Evolutionary conservation across 2,888 invertebrate species (phyloP).

Genomic region (Peribatodes rhomboidaria): DNA sequence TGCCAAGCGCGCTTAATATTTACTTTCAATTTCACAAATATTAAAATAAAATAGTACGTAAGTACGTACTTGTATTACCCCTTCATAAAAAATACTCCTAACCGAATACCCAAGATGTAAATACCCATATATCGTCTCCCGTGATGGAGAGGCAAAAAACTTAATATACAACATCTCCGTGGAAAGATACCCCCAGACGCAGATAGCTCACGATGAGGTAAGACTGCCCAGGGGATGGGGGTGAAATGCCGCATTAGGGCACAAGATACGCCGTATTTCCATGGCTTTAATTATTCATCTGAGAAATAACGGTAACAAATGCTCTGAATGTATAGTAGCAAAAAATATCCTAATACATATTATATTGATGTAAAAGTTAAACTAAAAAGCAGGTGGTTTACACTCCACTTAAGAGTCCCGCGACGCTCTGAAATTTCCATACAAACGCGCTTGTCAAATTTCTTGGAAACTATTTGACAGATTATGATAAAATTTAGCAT

Average conservation of each 20-base stretch:
- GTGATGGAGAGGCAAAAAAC: conserved; percentile 30
- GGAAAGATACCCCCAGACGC: conserved; percentile 25
- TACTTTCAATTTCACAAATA: too few relatives aligned
- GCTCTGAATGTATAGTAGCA: background rate
- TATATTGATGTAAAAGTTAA: too few relatives aligned
- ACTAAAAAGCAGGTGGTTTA: too few relatives aligned
- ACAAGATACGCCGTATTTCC: conserved; percentile 9
- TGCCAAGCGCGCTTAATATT: too few relatives aligned
- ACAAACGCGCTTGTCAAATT: too few relatives aligned
- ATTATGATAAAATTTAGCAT: too few relatives aligned
- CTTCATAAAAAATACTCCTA: background rate
- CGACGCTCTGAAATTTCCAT: too few relatives aligned
- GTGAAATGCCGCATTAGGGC: conserved; percentile 24
- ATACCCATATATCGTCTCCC: conserved; percentile 12
- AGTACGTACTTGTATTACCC: too few relatives aligned
- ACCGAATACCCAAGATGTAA: conserved; percentile 1
- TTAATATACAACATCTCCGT: conserved; percentile 32
- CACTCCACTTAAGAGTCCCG: too few relatives aligned
- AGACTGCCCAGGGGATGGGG: conserved; percentile 19
- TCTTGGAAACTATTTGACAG: too few relatives aligned
- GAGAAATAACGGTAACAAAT: conserved; percentile 24
- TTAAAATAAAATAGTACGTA: too few relatives aligned
- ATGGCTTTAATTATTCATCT: conserved; percentile 34
- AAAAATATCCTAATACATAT: too few relatives aligned
- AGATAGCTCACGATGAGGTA: conserved; percentile 34